phyloP scores from a whole-genome alignment of 1,140 invertebrate species.

The Phthorimaea operculella region DNA sequence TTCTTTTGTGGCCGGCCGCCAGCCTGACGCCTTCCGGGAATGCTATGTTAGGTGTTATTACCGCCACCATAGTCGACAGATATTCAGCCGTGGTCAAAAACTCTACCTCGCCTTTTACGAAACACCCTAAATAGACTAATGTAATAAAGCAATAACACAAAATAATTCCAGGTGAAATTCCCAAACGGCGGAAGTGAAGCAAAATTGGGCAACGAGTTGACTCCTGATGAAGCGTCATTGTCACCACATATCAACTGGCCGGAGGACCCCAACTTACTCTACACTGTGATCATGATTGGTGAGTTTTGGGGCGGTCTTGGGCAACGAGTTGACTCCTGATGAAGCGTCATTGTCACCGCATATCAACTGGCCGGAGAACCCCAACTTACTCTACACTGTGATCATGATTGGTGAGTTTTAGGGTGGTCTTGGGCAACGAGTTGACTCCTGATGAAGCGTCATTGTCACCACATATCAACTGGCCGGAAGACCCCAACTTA shows the following conservation, averaged over 20 bases:
- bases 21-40: too few relatives aligned
- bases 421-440: neutral
- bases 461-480: neutral
- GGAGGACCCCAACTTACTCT: neutral
- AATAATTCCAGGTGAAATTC: neutral
- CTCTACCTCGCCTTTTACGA: too few relatives aligned
- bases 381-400: neutral
- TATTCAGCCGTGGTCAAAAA: too few relatives aligned
- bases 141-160: too few relatives aligned
- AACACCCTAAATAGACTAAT: too few relatives aligned
- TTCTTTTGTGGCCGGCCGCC: too few relatives aligned
- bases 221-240: neutral
- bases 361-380: neutral
- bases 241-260: neutral
- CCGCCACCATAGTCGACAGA: too few relatives aligned
- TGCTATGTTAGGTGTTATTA: too few relatives aligned
- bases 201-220: neutral
- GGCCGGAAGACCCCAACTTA: neutral
- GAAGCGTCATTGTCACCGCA: neutral
- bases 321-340: neutral
- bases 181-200: neutral
- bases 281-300: neutral
- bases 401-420: neutral
- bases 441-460: neutral
- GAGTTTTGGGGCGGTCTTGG: neutral